Evolutionary conservation across 2,888 invertebrate species (phyloP).

Genomic region (Chrysolina americana): DNA sequence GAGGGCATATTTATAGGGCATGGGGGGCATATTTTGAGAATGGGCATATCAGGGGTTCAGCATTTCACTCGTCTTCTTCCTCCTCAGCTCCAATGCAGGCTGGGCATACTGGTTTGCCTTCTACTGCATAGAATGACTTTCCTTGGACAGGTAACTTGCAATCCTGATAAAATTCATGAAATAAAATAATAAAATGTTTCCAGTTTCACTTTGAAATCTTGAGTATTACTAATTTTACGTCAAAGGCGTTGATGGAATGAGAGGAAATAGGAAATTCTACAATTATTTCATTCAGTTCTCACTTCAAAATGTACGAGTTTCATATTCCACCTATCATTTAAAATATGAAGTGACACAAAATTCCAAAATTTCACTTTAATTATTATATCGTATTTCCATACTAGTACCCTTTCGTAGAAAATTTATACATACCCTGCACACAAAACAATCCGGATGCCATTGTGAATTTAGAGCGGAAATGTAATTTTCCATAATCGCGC

Average conservation of each 20-base stretch:
- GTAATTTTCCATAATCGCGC: slow-evolving; percentile 98
- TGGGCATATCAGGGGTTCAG: slow-evolving; percentile 55
- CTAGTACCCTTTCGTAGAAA: neutral
- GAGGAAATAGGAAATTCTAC: too few relatives aligned
- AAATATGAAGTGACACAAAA: too few relatives aligned
- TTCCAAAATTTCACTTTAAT: too few relatives aligned
- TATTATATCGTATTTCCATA: too few relatives aligned
- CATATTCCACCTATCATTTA: too few relatives aligned
- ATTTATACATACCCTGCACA: slow-evolving; percentile 90
- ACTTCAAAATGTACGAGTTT: too few relatives aligned
- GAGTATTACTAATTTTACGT: too few relatives aligned
- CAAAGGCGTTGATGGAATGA: too few relatives aligned
- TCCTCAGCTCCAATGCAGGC: slow-evolving; percentile 93
- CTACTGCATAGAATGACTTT: slow-evolving; percentile 97
- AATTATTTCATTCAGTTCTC: too few relatives aligned
- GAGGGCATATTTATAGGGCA: slow-evolving; percentile 62
- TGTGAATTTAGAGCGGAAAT: slow-evolving; percentile 97
- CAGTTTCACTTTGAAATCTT: too few relatives aligned
- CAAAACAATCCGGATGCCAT: slow-evolving; percentile 99
- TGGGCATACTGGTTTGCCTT: slow-evolving; percentile 96
- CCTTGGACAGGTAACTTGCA: slow-evolving; percentile 94
- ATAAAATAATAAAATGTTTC: neutral
- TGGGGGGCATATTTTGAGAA: slow-evolving; percentile 40
- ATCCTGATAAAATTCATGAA: slow-evolving; percentile 77
- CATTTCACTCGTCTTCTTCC: slow-evolving; percentile 76